Conservation (phyloP, 2,888 invertebrate genomes). For the Meghimatium bilineatum region DNA sequence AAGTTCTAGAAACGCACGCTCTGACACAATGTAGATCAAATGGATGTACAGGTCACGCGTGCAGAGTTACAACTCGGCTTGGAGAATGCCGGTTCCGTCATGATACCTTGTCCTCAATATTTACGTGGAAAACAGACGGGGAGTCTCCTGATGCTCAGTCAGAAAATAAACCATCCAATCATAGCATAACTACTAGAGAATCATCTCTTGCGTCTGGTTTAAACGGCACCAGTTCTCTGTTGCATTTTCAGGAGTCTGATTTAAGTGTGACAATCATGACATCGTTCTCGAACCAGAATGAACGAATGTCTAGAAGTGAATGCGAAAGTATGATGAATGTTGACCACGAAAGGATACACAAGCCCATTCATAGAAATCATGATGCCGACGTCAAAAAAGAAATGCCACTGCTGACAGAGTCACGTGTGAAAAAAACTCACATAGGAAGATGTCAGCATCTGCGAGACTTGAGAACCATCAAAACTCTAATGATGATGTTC, state of each 20-base stretch:
- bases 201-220: background rate
- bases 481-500: slow-evolving; percentile 38
- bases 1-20: slow-evolving; percentile 20
- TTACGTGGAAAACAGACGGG: background rate
- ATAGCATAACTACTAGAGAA: background rate
- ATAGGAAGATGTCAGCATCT: slow-evolving; percentile 28
- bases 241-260: background rate
- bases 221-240: background rate
- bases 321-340: background rate
- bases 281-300: background rate
- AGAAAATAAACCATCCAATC: background rate
- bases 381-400: background rate
- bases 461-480: slow-evolving; percentile 39
- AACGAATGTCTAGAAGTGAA: background rate
- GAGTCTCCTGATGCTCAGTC: background rate
- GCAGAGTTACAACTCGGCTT: background rate
- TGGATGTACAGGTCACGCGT: slow-evolving; percentile 6
- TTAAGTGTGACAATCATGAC: background rate
- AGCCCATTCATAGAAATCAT: background rate
- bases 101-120: background rate
- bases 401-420: background rate
- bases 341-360: background rate
- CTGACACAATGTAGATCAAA: background rate
- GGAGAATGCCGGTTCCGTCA: slow-evolving; percentile 31
- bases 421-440: background rate